Evolutionary conservation across 2,888 invertebrate genomes (phyloP).

Genomic region (Mesochorus sp.): DNA sequence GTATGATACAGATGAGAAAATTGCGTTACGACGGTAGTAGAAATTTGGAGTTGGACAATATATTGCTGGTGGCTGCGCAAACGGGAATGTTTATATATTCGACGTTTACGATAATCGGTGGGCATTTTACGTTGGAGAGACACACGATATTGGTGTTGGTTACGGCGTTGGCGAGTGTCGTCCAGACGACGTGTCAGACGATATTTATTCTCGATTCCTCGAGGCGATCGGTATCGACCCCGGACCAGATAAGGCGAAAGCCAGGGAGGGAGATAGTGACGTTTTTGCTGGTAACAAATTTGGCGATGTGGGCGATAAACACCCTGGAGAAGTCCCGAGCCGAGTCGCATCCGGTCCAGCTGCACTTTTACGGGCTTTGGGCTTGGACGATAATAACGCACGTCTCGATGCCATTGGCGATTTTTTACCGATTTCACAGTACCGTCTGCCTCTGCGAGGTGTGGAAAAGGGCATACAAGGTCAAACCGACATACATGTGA

Average conservation of each 20-base stretch:
- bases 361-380: conserved; percentile 96
- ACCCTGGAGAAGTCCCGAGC: conserved; percentile 95
- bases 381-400: conserved; percentile 98
- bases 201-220: conserved; percentile 96
- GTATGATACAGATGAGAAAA: conserved; percentile 93
- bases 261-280: conserved; percentile 97
- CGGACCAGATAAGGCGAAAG: conserved; percentile 92
- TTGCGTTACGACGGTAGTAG: conserved; percentile 92
- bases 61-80: conserved; percentile 95
- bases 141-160: conserved; percentile 92
- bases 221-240: conserved; percentile 90
- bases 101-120: conserved; percentile 96
- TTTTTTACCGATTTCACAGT: conserved; percentile 97
- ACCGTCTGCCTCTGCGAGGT: conserved; percentile 98
- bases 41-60: conserved; percentile 94
- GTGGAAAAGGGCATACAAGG: conserved; percentile 97
- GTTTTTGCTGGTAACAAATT: conserved; percentile 93
- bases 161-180: conserved; percentile 92
- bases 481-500: conserved; percentile 94
- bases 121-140: conserved; percentile 92
- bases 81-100: conserved; percentile 97
- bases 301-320: conserved; percentile 97
- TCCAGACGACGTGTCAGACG: conserved; percentile 95
- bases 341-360: conserved; percentile 95
- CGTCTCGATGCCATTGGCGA: conserved; percentile 95